Evolutionary conservation across 2,797 vertebrate species (phyloP), one percentile per base, ranked within the genome.

Genomic region (Parotocinclus haroldoi): DNA sequence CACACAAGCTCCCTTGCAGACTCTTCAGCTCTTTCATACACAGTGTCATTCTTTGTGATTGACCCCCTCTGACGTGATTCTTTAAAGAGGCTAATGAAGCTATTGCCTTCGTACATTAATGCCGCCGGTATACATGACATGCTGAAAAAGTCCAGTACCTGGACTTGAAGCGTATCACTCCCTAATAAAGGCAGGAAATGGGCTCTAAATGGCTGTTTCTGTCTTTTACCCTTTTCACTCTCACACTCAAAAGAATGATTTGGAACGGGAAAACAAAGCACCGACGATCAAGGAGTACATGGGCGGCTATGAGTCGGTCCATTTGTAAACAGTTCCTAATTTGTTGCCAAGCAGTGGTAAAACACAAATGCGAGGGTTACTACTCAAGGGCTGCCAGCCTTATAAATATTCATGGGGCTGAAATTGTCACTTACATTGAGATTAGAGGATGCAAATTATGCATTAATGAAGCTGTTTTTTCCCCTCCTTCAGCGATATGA

Each of bases 401-500:
- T 73, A 82, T 86, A 83, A 84, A 87, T 88, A 85, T 87, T 83
- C 79, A 86, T 79, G 59, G 51, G 9, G 16, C 52, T 46, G 40
- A 51, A 71, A 74, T 74, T 54, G 63, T 61, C 62, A 61, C 72
- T 56, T 56, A 69, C 56, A 14, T 17, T 61, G 57, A 66, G 72
- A 74, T 66, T 66, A 74, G 62, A 74, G 10, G 61, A 69, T 74
- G 72, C 72, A 74, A 69, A 74, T 74, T 74, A 56, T 50, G 42
- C 62, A 40, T 74, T 74, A 65, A 60, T 65, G 64, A 66, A 69
- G 44, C 50, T 36, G 11, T 27, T 27, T 27, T 27, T 5, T 27
- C 27, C 27, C 7, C 10, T 7, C 51, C 37, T 45, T 37, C 50
- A 11, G 27, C 10, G 36, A 14, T 63, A 52, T 50, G 63, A 68